Base-by-base conservation (phyloP, 2,797 vertebrate genomes). In the Poecilia gillii region DNA sequence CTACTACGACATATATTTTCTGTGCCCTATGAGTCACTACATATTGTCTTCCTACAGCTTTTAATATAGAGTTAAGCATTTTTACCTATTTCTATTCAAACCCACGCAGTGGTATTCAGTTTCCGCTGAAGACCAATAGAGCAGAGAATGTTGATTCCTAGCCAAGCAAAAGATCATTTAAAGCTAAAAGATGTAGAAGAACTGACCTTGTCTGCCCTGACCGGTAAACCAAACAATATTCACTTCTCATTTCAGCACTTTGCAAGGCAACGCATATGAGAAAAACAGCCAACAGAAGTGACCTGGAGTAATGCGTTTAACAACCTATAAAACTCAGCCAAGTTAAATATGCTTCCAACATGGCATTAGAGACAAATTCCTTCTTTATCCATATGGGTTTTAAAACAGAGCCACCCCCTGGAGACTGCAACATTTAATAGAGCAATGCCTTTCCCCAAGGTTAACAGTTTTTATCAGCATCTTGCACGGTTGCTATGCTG, bases 201-300 rank as follows among this genome's bases (percentile, higher is more conserved):
- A 23, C 64, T 39, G 64, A 66, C 36, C 64, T 66, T 66, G 36
- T 23, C 36, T 39, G 45, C 49, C 36, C 51, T 53, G 80, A 86
- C 70, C 82, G 47, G 76, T 64, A 77, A 80, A 84, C 80, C 66
- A 81, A 83, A 83, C 68, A 45, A 45, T 70, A 62, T 33, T 43
- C 16, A 74, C 36, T 41, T 4, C 45, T 36, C n/a, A 68, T 51
- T 71, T 81, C 64, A 74, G 25, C 73, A 76, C 77, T 79, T 8
- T 77, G 62, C 36, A 12, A 53, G 66, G 55, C 25, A 77, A 57
- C 2, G 4, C 23, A 84, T 18, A 16, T 33, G 18, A 66, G 36
- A 68, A 45, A 75, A 74, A 70, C 70, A 64, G 45, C n/a, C 59
- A 70, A 76, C 14, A 41, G 73, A 81, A 47, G 76, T 82, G 79